A percentile compares a stretch with the other conserved stretches of the same genome.
phyloP scores from a whole-genome alignment of 1,140 invertebrate genomes.

The Drosophila nasuta region DNA sequence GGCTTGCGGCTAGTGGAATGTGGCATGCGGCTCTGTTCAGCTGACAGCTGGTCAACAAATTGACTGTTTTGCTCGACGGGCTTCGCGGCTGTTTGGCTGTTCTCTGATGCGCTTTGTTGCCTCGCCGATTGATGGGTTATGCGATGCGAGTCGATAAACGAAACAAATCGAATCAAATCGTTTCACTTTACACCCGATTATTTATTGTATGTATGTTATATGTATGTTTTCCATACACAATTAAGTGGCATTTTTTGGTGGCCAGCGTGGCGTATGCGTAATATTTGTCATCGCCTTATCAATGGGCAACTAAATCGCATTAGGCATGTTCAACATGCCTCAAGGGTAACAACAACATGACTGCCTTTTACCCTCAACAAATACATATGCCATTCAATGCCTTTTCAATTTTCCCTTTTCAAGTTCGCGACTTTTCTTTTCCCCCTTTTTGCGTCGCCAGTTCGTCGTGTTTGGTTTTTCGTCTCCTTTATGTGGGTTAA shows the following conservation, averaged over 20 bases:
- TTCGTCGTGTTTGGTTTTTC: background rate
- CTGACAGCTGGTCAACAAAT: slow-evolving; percentile 9
- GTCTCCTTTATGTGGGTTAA: slow-evolving; percentile 64
- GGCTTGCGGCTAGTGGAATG: slow-evolving; percentile 3
- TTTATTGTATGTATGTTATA: background rate
- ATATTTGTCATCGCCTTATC: slow-evolving; percentile 32
- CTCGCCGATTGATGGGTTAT: slow-evolving; percentile 1
- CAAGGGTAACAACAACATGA: background rate
- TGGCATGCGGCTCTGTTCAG: background rate
- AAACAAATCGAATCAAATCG: slow-evolving; percentile 4
- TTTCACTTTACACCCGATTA: background rate
- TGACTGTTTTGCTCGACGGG: background rate
- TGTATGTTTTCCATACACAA: slow-evolving; percentile 17
- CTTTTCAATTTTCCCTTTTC: slow-evolving; percentile 50
- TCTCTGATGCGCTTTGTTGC: slow-evolving; percentile 3
- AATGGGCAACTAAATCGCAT: slow-evolving; percentile 55
- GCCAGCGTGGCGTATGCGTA: slow-evolving; percentile 34
- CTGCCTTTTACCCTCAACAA: background rate
- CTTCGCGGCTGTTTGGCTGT: background rate
- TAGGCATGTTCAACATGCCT: slow-evolving; percentile 55
- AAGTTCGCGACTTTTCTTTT: slow-evolving; percentile 23
- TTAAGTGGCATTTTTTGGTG: slow-evolving; percentile 9
- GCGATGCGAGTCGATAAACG: background rate
- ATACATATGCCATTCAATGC: slow-evolving; percentile 28
- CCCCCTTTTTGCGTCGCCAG: background rate